Evolutionary conservation across 1,140 invertebrate genomes (phyloP).

Genomic region (Diplogasteroides magnus): DNA sequence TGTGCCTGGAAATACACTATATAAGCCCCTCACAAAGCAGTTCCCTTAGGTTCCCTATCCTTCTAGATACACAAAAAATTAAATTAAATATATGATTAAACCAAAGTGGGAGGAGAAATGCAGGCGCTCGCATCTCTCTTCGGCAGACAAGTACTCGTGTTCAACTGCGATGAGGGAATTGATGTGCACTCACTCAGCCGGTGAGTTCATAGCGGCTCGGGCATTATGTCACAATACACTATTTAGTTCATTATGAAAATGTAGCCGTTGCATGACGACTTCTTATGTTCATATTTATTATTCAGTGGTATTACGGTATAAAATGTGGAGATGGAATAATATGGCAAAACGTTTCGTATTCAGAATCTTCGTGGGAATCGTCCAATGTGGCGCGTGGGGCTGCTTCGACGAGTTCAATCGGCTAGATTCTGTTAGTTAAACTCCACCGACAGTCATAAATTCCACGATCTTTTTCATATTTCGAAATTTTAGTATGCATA

Average conservation of each 20-base stretch:
- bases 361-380: constrained; percentile 84
- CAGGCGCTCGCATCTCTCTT: constrained; percentile 91
- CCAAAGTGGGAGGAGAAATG: constrained; percentile 37
- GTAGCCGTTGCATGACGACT: not conserved
- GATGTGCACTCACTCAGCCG: constrained; percentile 70
- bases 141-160: constrained; percentile 93
- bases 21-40: too few relatives aligned
- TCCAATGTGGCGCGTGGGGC: constrained; percentile 95
- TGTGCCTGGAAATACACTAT: too few relatives aligned
- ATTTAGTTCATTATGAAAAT: too few relatives aligned
- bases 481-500: not conserved
- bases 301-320: not conserved
- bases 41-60: too few relatives aligned
- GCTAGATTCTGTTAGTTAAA: constrained; percentile 74
- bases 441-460: too few relatives aligned
- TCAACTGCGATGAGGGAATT: constrained; percentile 88
- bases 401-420: constrained; percentile 99
- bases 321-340: too few relatives aligned
- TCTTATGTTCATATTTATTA: not conserved
- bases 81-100: too few relatives aligned
- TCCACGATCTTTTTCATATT: not conserved
- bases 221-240: not conserved
- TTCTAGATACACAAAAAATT: too few relatives aligned
- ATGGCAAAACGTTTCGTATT: too few relatives aligned
- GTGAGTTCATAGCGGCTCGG: not conserved